Percentiles rank a stretch among this genome's conserved stretches.
These are phyloP conservation scores for Synergus itoensis DNA, from an alignment of 2,888 invertebrate species.

Conservation along the genomic window DNA sequence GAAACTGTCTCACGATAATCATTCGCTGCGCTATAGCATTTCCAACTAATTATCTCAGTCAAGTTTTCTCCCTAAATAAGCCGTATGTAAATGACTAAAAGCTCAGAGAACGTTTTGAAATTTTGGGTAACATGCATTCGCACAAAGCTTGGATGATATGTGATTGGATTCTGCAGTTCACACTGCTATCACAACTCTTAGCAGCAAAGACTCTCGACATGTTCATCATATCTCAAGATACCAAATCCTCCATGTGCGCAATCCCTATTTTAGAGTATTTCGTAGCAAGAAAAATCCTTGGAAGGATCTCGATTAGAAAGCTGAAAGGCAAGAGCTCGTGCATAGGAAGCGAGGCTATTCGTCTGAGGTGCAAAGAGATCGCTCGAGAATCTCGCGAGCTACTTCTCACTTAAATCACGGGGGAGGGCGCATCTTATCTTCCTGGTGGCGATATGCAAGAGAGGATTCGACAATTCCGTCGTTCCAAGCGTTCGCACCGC, in stretches of 20 bases:
- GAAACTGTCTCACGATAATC: no score
- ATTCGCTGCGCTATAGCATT: no score
- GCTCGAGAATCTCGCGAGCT: slow-evolving; percentile 57
- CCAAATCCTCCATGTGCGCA: neutral
- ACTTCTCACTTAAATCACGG: slow-evolving; percentile 63
- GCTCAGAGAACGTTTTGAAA: no score
- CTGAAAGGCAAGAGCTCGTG: slow-evolving; percentile 48
- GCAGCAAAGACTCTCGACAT: neutral
- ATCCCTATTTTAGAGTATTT: slow-evolving; percentile 23
- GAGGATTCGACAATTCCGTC: slow-evolving; percentile 58
- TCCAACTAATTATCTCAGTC: no score
- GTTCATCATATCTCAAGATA: neutral
- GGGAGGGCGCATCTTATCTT: slow-evolving; percentile 58
- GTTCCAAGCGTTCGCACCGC: slow-evolving; percentile 42
- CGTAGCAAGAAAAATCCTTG: slow-evolving; percentile 2
- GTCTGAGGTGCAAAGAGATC: slow-evolving; percentile 53
- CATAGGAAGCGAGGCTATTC: slow-evolving; percentile 51
- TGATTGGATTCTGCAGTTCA: no score
- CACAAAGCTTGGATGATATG: no score
- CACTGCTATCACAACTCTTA: neutral
- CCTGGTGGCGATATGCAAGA: slow-evolving; percentile 54
- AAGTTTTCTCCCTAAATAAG: no score
- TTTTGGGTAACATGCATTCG: no score
- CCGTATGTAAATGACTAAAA: no score
- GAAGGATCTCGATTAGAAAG: slow-evolving; percentile 34